Conservation (phyloP, 2,797 vertebrate species). For the Linurgus olivaceus region DNA sequence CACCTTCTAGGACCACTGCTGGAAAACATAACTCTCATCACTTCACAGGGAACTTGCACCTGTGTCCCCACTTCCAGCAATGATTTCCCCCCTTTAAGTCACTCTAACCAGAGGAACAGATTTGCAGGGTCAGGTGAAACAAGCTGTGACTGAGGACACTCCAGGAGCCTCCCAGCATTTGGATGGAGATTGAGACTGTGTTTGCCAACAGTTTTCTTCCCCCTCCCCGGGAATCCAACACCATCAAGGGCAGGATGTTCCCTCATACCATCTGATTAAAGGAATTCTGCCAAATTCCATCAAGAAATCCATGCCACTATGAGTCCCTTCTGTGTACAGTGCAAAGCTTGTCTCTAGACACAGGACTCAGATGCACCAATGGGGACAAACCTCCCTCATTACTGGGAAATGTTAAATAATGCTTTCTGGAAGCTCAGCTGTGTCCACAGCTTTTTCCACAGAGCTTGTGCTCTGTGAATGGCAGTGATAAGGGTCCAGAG, state of each 20-base stretch:
- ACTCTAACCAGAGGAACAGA: neutral
- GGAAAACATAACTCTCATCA: neutral
- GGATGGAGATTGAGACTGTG: rapidly evolving
- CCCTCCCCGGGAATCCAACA: neutral
- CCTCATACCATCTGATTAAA: neutral
- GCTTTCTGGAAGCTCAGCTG: neutral
- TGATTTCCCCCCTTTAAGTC: neutral
- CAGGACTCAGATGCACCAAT: rapidly evolving
- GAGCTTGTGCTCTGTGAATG: neutral
- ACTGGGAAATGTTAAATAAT: constrained; percentile 6
- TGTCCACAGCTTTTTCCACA: neutral
- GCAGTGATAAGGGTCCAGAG: neutral
- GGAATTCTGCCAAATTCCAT: neutral
- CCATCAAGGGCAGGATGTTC: neutral
- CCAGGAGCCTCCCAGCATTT: neutral
- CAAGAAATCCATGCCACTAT: neutral
- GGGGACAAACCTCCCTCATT: neutral
- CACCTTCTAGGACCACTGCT: neutral
- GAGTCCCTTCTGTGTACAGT: neutral
- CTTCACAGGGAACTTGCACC: neutral
- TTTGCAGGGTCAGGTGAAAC: neutral
- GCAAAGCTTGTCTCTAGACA: neutral
- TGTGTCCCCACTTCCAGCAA: neutral
- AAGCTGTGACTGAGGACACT: neutral
- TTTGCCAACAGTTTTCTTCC: neutral